Conservation (phyloP, 2,888 invertebrate species). For the Idaea dimidiata region DNA sequence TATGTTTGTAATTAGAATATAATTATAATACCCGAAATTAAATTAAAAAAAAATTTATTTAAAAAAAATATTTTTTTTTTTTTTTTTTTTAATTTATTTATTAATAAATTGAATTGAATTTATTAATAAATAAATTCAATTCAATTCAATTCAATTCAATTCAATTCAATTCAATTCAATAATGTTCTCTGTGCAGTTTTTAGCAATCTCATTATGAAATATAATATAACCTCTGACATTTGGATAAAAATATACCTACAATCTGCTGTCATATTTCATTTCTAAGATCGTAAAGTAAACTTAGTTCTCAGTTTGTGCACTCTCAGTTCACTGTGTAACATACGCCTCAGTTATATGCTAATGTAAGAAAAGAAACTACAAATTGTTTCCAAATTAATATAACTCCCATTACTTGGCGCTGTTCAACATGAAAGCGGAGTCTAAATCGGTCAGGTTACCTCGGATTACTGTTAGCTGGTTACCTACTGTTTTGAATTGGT, state of each 20-base stretch:
- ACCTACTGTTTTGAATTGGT: background rate
- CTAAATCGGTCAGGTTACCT: background rate
- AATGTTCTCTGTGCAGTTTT: too few species aligned
- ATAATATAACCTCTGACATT: background rate
- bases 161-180: too few species aligned
- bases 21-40: too few species aligned
- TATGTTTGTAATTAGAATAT: too few species aligned
- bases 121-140: too few species aligned
- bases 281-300: background rate
- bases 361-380: slow-evolving; percentile 9
- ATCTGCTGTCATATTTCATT: too few species aligned
- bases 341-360: slow-evolving; percentile 21
- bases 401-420: background rate
- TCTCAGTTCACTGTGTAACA: slow-evolving; percentile 13
- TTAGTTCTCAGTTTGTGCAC: background rate
- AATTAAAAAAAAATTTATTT: too few species aligned
- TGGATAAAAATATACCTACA: background rate
- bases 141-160: too few species aligned
- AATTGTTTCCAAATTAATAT: background rate
- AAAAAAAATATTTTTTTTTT: too few species aligned
- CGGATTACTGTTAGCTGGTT: background rate
- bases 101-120: too few species aligned
- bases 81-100: too few species aligned
- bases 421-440: background rate
- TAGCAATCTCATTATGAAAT: too few species aligned